A percentile compares a stretch with the other conserved stretches of the same genome.
phyloP scores from a whole-genome alignment of 2,888 invertebrate species.

The Spatulosminthurus flaviceps region DNA sequence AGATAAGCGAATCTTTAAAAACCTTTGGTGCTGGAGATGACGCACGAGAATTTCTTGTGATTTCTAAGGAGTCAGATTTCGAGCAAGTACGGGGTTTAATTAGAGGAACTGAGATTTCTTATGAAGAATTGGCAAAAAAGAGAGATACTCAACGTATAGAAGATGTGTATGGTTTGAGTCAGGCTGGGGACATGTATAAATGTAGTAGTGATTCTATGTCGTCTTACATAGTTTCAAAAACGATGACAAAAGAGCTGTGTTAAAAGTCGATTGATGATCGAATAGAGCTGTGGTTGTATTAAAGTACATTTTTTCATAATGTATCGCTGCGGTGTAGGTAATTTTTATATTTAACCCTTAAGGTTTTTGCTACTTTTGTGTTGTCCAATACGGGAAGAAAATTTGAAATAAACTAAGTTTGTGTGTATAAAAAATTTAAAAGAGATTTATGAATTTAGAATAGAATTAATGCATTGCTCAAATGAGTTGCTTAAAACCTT shows the following conservation, averaged over 20 bases:
- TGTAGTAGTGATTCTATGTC: neutral
- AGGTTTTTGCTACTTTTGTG: too few relatives aligned
- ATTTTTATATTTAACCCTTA: too few relatives aligned
- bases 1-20: slow-evolving; percentile 2
- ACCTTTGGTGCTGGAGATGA: neutral
- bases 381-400: too few relatives aligned
- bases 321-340: too few relatives aligned
- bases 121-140: neutral
- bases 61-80: neutral
- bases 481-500: too few relatives aligned
- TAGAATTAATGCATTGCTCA: too few relatives aligned
- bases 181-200: neutral
- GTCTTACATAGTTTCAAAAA: neutral
- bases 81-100: neutral
- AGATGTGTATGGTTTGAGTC: neutral
- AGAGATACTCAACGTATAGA: neutral
- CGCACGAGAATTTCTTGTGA: neutral
- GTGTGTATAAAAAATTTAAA: too few relatives aligned
- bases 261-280: too few relatives aligned
- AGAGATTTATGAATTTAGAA: too few relatives aligned
- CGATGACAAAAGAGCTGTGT: neutral
- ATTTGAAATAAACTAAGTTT: too few relatives aligned
- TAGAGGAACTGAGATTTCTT: neutral
- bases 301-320: too few relatives aligned
- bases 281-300: too few relatives aligned